Conservation (phyloP, 2,113 vertebrate genomes). For the Bombycilla garrulus region DNA sequence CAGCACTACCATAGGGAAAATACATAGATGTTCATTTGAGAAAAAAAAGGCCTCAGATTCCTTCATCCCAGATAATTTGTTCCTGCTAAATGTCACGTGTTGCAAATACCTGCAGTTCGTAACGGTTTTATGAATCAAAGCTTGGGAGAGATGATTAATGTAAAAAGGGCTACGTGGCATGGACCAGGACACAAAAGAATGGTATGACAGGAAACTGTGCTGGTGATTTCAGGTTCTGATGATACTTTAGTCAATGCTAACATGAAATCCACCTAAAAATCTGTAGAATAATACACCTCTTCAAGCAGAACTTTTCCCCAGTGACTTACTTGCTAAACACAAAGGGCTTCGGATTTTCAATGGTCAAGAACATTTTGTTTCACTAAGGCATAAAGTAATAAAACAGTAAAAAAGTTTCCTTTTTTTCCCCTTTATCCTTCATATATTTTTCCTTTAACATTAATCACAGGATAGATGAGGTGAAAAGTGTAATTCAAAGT, state of each 20-base stretch:
- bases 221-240: not conserved
- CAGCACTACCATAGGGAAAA: not conserved
- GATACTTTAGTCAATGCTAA: not conserved
- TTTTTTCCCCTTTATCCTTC: not conserved
- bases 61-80: not conserved
- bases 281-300: not conserved
- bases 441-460: not conserved
- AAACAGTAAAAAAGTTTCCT: not conserved
- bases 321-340: not conserved
- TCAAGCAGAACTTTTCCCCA: not conserved
- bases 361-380: not conserved
- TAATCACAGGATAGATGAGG: not conserved
- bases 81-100: not conserved
- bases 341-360: not conserved
- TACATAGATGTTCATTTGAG: not conserved
- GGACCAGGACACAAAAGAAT: not conserved
- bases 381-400: not conserved
- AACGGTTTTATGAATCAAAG: not conserved
- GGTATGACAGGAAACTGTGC: not conserved
- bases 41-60: not conserved
- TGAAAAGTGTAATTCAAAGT: not conserved
- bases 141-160: not conserved
- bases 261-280: not conserved
- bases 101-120: not conserved
- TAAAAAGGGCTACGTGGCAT: not conserved